These are phyloP conservation scores for Morpho helenor DNA, from an alignment of 2,888 invertebrate species.

Conservation along the genomic window DNA sequence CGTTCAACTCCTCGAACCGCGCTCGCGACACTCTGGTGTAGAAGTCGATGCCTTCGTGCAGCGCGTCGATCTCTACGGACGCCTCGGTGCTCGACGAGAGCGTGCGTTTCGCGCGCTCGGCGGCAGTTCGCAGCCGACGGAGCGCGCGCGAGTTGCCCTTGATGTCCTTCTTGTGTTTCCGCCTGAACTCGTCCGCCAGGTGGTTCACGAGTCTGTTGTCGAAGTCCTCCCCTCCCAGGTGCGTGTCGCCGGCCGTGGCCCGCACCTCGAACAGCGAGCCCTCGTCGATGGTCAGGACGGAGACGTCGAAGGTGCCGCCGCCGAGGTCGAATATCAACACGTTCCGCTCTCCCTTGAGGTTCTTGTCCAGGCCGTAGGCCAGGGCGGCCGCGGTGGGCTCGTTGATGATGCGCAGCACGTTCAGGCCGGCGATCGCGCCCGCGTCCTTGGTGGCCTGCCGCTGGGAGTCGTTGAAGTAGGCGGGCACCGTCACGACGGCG, in stretches of 20 bases:
- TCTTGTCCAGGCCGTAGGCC: slow-evolving; percentile 82
- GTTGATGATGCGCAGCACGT: background rate
- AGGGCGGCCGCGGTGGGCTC: slow-evolving; percentile 83
- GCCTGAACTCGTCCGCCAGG: slow-evolving; percentile 84
- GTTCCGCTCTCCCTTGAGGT: slow-evolving; percentile 61
- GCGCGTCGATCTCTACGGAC: slow-evolving; percentile 47
- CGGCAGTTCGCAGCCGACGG: slow-evolving; percentile 85
- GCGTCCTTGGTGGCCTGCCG: too few relatives aligned
- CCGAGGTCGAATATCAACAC: slow-evolving; percentile 56
- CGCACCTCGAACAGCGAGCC: too few relatives aligned
- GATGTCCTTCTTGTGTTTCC: slow-evolving; percentile 85
- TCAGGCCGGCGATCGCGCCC: slow-evolving; percentile 36
- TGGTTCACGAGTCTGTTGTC: slow-evolving; percentile 49
- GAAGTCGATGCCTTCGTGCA: slow-evolving; percentile 84
- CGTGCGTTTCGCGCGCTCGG: slow-evolving; percentile 61
- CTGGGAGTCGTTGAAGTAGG: slow-evolving; percentile 49
- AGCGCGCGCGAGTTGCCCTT: slow-evolving; percentile 82
- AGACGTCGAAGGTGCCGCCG: slow-evolving; percentile 87
- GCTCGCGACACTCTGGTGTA: slow-evolving; percentile 86
- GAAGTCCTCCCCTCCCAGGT: too few relatives aligned
- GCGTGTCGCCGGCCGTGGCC: too few relatives aligned
- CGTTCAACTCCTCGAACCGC: slow-evolving; percentile 86
- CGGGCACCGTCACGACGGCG: slow-evolving; percentile 82
- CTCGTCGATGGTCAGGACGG: slow-evolving; percentile 59
- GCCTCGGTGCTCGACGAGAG: slow-evolving; percentile 76